phyloP scores from a whole-genome alignment of 1,140 invertebrate genomes.

The Bombus huntii region DNA sequence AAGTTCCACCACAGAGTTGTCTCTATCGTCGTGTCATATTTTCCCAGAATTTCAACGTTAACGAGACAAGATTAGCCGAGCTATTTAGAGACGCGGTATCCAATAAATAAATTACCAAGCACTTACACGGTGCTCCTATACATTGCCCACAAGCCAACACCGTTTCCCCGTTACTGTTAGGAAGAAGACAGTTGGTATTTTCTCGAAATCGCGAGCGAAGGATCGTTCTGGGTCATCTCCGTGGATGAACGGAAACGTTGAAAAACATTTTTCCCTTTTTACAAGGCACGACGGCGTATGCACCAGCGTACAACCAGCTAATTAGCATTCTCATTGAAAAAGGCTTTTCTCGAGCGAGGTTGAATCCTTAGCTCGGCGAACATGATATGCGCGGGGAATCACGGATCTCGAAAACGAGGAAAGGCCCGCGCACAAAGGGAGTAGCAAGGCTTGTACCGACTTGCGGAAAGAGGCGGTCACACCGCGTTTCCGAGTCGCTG shows the following conservation, averaged over 20 bases:
- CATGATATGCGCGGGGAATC: not conserved
- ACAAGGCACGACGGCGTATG: not conserved
- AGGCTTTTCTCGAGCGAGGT: constrained; percentile 24
- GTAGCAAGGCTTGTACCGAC: not conserved
- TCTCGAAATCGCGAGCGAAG: not conserved
- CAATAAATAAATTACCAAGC: constrained; percentile 19
- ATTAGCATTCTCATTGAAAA: constrained; percentile 51
- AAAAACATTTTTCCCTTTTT: constrained; percentile 1
- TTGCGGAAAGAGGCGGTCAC: constrained; percentile 73
- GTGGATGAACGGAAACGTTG: not conserved
- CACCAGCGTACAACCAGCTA: constrained; percentile 15
- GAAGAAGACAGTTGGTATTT: not conserved
- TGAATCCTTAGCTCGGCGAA: constrained; percentile 13
- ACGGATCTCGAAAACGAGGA: constrained; percentile 30
- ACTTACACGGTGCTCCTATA: not conserved
- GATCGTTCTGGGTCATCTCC: not conserved
- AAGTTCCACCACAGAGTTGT: not conserved
- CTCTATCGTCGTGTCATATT: not conserved
- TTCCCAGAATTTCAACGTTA: constrained; percentile 17
- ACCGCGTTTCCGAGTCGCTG: constrained; percentile 74
- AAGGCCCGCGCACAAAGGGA: constrained; percentile 16
- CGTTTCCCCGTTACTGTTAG: not conserved
- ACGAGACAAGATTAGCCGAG: constrained; percentile 19
- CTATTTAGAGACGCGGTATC: not conserved
- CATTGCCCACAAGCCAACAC: rapidly evolving